phyloP scores from a whole-genome alignment of 2,888 invertebrate genomes.

The Meteorus colon region DNA sequence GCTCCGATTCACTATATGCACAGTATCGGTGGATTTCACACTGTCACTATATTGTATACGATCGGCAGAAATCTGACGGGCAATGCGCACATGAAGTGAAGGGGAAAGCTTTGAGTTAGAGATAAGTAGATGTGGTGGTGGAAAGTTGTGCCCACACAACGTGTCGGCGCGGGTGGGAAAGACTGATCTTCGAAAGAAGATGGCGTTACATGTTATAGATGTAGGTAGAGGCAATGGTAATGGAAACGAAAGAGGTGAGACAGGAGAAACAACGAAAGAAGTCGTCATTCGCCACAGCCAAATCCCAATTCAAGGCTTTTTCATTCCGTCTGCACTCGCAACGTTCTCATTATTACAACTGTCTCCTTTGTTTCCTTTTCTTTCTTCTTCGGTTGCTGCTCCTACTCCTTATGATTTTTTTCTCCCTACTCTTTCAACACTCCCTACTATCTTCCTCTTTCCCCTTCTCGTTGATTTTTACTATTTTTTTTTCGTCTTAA shows the following conservation, averaged over 20 bases:
- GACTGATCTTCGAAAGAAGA: constrained; percentile 11
- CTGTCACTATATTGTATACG: background rate
- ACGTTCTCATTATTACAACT: constrained; percentile 68
- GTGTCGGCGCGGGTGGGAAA: constrained; percentile 40
- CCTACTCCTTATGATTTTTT: constrained; percentile 22
- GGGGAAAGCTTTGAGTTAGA: constrained; percentile 50
- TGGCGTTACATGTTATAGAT: constrained; percentile 40
- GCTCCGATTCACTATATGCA: background rate
- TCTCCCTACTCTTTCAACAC: constrained; percentile 57
- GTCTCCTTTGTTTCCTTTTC: constrained; percentile 54
- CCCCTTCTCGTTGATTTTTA: constrained; percentile 57
- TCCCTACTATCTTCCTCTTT: constrained; percentile 45
- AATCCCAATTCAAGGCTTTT: constrained; percentile 41
- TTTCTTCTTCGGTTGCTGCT: constrained; percentile 44
- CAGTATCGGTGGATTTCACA: background rate
- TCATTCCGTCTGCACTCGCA: constrained; percentile 55
- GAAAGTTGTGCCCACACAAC: constrained; percentile 44
- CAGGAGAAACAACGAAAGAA: constrained; percentile 48
- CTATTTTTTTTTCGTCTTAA: constrained; percentile 41
- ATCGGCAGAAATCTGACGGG: constrained; percentile 38
- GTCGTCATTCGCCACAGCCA: constrained; percentile 39
- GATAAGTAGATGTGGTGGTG: constrained; percentile 49
- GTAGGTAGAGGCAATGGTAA: constrained; percentile 17
- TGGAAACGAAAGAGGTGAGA: constrained; percentile 39
- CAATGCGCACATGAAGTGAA: constrained; percentile 55